Base-by-base conservation (phyloP, 2,797 vertebrate genomes). In the Rhadinocentrus ornatus region DNA sequence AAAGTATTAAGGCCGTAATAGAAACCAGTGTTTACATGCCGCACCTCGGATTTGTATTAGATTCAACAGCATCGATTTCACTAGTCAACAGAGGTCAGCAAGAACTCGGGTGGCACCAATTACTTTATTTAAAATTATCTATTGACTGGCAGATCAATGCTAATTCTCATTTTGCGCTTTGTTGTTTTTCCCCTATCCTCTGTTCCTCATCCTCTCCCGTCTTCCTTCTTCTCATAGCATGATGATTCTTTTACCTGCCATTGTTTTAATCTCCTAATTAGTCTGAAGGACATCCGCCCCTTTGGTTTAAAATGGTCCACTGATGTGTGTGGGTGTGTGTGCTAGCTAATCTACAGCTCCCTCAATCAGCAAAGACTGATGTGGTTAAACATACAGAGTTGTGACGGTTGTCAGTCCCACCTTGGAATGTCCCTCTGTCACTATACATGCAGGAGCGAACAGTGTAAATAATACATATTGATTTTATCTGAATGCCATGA, bases 111-210 rank as follows among this genome's bases (percentile, higher is more conserved):
- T 96, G 95, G 95, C 93, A 90, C 96, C 96, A 96, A 96, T 97
- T 96, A 97, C 96, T 97, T 97, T 97, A 96, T 97, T 97, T 97
- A 96, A 96, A 97, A 98, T 98, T 94, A 97, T 96, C 95, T 96
- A 95, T 96, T 97, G 95, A 95, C 93, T 94, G 91, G 89, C 94
- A 95, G 96, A 98, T 99, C 97, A 96, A 97, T 98, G 95, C 93
- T 96, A 97, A 97, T 98, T 97, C 96, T 96, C 95, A 95, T 93
- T 94, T 94, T 93, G 91, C 86, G 93, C 89, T 89, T 89, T 91
- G 88, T 93, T 90, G 88, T 92, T 92, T 91, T 92, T 88, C 69
- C 69, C 46, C 78, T 67, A 84, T 81, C 84, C 83, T 85, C 80
- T 73, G 60, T 64, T 83, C 68, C 70, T 83, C 62, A 73, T 71